These are phyloP conservation scores for Cynodonichthys magdalenae DNA, from an alignment of 2,797 vertebrate species.

Conservation along the genomic window DNA sequence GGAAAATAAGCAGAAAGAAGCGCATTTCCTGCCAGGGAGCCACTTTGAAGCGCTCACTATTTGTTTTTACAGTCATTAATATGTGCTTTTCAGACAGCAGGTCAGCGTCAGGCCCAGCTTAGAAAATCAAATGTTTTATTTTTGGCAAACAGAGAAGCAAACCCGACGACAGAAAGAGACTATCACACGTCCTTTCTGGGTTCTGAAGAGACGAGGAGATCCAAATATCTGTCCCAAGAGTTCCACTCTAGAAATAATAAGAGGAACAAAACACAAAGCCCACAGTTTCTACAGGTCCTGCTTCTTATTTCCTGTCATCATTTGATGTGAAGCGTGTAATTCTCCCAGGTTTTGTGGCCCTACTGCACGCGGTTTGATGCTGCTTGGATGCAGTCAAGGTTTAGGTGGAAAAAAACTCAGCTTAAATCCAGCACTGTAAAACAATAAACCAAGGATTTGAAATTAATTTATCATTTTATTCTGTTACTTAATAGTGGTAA, in stretches of 20 bases:
- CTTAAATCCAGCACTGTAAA: too few relatives aligned
- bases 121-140: not conserved
- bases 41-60: conserved; percentile 56
- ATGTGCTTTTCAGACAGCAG: conserved; percentile 60
- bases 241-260: conserved; percentile 1
- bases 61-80: conserved; percentile 76
- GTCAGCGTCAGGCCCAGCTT: conserved; percentile 43
- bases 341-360: conserved; percentile 45
- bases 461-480: conserved; percentile 16
- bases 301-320: conserved; percentile 60
- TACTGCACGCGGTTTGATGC: conserved; percentile 48
- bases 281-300: conserved; percentile 38
- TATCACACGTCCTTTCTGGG: conserved; percentile 19
- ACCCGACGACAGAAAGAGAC: conserved; percentile 11
- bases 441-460: conserved; percentile 11
- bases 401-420: conserved; percentile 62
- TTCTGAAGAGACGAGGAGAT: conserved; percentile 1
- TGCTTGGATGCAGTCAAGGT: conserved; percentile 42
- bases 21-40: conserved; percentile 69
- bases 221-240: conserved; percentile 14
- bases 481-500: conserved; percentile 1
- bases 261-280: conserved; percentile 27
- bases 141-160: conserved; percentile 17
- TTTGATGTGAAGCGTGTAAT: conserved; percentile 68
- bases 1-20: conserved; percentile 63